Percentiles rank a stretch among this genome's conserved stretches.
Evolutionary conservation across 2,888 invertebrate species (phyloP).

Genomic region (Caenorhabditis uteleia): DNA sequence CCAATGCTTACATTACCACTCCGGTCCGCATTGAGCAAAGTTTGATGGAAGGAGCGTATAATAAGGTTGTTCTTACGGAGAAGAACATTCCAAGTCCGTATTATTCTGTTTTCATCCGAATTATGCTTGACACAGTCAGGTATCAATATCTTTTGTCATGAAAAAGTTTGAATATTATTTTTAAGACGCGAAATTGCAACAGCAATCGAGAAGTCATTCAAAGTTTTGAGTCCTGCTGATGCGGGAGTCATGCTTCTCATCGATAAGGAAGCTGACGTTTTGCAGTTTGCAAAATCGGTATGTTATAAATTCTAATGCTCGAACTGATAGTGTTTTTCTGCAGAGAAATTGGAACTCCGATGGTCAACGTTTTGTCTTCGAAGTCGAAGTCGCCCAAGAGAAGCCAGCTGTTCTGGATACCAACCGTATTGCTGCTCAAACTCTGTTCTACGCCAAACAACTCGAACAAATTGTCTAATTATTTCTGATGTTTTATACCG

Average conservation of each 20-base stretch:
- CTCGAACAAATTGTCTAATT: conserved; percentile 96
- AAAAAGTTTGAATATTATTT: conserved; percentile 2
- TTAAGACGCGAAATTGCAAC: conserved; percentile 86
- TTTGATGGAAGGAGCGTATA: conserved; percentile 98
- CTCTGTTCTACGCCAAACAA: conserved; percentile 94
- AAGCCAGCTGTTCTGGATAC: conserved; percentile 78
- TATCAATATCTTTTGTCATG: conserved; percentile 47
- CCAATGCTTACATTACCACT: conserved; percentile 90
- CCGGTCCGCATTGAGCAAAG: conserved; percentile 95
- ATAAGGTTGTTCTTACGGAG: conserved; percentile 89
- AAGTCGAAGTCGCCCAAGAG: conserved; percentile 75
- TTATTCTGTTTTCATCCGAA: conserved; percentile 95
- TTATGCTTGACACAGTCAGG: conserved; percentile 90
- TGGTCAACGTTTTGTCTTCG: conserved; percentile 82
- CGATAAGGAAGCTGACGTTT: conserved; percentile 44
- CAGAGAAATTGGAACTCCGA: conserved; percentile 85
- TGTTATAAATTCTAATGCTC: conserved; percentile 33
- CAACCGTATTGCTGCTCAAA: conserved; percentile 86
- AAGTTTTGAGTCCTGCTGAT: conserved; percentile 78
- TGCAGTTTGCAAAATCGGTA: conserved; percentile 47
- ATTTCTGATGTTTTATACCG: no score
- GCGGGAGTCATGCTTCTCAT: conserved; percentile 48
- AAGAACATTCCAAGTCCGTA: conserved; percentile 93
- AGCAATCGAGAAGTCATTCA: conserved; percentile 95
- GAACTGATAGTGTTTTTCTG: conserved; percentile 56